These are phyloP conservation scores for Catocala sponsa DNA, from an alignment of 2,888 invertebrate genomes.

Conservation along the genomic window DNA sequence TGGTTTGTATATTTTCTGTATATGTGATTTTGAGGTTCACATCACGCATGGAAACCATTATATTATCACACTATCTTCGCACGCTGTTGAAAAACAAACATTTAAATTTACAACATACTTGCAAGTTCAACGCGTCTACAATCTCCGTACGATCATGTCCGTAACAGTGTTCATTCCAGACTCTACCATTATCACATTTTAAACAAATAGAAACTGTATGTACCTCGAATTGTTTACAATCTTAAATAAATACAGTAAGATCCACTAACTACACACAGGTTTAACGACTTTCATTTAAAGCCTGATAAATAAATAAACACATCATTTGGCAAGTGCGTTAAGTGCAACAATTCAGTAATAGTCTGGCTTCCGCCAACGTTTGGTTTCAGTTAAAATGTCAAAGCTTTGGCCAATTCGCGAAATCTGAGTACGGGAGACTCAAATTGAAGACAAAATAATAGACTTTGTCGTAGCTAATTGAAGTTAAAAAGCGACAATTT, in stretches of 20 bases:
- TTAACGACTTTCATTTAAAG: constrained; percentile 39
- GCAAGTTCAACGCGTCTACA: no score
- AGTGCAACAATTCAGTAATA: constrained; percentile 13
- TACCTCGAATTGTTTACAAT: background rate
- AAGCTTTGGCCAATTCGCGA: background rate
- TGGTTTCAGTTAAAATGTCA: constrained; percentile 4
- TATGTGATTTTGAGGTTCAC: no score
- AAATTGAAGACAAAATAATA: background rate
- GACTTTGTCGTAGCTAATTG: no score
- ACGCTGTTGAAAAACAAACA: no score
- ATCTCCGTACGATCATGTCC: no score
- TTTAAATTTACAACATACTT: no score
- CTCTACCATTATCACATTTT: background rate
- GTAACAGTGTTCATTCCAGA: no score
- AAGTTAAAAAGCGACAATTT: no score
- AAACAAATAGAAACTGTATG: background rate
- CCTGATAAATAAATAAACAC: constrained; percentile 29
- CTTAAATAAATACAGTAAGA: constrained; percentile 27
- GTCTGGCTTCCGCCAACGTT: constrained; percentile 3
- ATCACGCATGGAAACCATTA: no score
- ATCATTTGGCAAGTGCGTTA: constrained; percentile 11
- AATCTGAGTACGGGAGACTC: background rate
- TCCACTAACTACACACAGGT: constrained; percentile 20
- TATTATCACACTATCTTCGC: no score
- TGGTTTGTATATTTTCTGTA: no score